Percentiles rank a stretch among this genome's conserved stretches.
Conservation (phyloP, 2,797 vertebrate genomes). For the Anableps anableps region DNA sequence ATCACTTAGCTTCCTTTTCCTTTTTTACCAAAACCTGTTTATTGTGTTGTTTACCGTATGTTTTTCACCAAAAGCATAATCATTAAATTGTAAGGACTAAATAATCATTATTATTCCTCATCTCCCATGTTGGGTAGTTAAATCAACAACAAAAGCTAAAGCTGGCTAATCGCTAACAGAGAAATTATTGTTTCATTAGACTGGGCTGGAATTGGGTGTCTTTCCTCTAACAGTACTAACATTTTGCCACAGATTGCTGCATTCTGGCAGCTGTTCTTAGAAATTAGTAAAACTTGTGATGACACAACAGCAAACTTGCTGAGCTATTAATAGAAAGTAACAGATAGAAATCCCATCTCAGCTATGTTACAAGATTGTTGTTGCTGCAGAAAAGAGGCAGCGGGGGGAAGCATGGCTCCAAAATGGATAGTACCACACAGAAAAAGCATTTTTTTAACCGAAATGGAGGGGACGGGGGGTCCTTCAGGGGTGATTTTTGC, state of each 20-base stretch:
- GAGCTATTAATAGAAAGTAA: constrained; percentile 33
- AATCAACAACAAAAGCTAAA: constrained; percentile 3
- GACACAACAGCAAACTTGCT: constrained; percentile 19
- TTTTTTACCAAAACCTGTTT: background rate
- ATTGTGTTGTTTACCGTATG: background rate
- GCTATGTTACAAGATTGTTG: constrained; percentile 36
- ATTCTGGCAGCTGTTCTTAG: constrained; percentile 19
- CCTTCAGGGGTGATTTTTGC: constrained; percentile 44
- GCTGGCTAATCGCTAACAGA: background rate
- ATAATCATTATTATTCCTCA: too few relatives aligned
- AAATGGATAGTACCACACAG: constrained; percentile 46
- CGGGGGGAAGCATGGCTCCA: constrained; percentile 22
- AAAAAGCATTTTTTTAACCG: constrained; percentile 52
- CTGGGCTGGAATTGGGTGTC: background rate
- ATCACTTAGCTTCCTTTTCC: background rate
- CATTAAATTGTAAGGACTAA: background rate
- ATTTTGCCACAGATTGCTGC: constrained; percentile 12
- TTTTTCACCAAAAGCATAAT: background rate
- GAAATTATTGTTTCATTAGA: constrained; percentile 11
- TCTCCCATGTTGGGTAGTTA: background rate
- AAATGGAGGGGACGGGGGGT: background rate
- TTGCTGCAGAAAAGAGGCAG: constrained; percentile 42
- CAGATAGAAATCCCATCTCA: constrained; percentile 38
- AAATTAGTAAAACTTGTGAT: constrained; percentile 41
- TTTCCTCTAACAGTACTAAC: constrained; percentile 18